phyloP scores from a whole-genome alignment of 2,113 vertebrate species.

The Seriola quinqueradiata region DNA sequence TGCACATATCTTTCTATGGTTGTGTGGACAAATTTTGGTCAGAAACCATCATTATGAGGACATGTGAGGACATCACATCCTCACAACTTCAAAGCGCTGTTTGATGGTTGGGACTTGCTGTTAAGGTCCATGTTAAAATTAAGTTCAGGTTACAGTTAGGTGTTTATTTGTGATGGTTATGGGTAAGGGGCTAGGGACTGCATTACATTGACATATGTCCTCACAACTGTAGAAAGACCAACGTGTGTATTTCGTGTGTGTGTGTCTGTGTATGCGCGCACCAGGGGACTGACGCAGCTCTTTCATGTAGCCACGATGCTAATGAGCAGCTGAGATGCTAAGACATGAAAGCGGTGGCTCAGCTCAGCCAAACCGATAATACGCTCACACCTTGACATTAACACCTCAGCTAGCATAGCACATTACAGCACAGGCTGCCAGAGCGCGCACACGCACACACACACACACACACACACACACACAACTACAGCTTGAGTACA shows the following conservation, averaged over 20 bases:
- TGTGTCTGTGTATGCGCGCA: slow-evolving; percentile 19
- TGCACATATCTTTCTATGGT: no score
- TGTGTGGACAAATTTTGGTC: no score
- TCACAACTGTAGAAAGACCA: no score
- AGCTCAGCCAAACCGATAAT: slow-evolving; percentile 47
- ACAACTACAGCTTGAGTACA: slow-evolving; percentile 5
- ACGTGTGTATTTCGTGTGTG: slow-evolving; percentile 10
- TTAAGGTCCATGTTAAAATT: no score
- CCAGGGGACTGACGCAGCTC: slow-evolving; percentile 29
- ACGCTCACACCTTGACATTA: slow-evolving; percentile 54
- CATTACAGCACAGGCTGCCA: slow-evolving; percentile 1
- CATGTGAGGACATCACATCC: no score
- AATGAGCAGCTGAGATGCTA: slow-evolving; percentile 56
- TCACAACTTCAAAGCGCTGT: no score
- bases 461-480: background rate
- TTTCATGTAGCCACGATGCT: slow-evolving; percentile 64
- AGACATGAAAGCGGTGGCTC: slow-evolving; percentile 51
- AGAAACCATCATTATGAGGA: no score
- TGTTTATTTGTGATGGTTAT: no score
- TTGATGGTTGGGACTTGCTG: no score
- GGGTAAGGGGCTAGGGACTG: no score
- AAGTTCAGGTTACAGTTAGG: no score
- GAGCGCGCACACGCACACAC: background rate
- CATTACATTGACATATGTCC: no score
- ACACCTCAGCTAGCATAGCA: slow-evolving; percentile 51